Percentiles rank a stretch among this genome's conserved stretches.
Evolutionary conservation across 2,888 invertebrate genomes (phyloP).

Genomic region (Atrina japonica): DNA sequence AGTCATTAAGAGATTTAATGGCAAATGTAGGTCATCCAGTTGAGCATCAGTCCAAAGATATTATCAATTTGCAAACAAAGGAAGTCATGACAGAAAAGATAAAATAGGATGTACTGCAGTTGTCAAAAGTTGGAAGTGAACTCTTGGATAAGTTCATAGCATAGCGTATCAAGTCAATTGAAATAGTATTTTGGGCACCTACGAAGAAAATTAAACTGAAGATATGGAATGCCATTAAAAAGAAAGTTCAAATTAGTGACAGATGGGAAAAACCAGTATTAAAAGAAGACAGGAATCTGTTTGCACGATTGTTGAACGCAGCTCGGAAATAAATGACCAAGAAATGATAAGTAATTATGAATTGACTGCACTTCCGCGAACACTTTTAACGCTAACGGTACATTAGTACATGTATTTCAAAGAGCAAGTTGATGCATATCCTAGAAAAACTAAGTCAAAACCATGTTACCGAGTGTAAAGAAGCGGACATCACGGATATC

Average conservation of each 20-base stretch:
- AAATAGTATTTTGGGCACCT: slow-evolving; percentile 9
- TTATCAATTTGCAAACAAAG: slow-evolving; percentile 22
- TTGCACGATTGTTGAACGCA: slow-evolving; percentile 12
- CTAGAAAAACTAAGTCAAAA: slow-evolving; percentile 5
- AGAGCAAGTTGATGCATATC: slow-evolving; percentile 22
- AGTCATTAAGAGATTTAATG: neutral
- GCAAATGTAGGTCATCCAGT: neutral
- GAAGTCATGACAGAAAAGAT: slow-evolving; percentile 25
- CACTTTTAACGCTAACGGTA: slow-evolving; percentile 19
- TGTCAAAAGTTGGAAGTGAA: slow-evolving; percentile 6
- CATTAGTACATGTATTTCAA: slow-evolving; percentile 1
- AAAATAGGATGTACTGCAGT: neutral
- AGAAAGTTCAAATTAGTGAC: slow-evolving; percentile 1
- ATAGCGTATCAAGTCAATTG: slow-evolving; percentile 6
- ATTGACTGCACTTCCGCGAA: slow-evolving; percentile 16
- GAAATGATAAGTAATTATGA: slow-evolving; percentile 22
- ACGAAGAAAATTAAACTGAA: slow-evolving; percentile 16
- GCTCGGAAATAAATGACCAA: slow-evolving; percentile 25
- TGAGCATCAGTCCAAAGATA: neutral
- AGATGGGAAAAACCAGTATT: slow-evolving; percentile 1
- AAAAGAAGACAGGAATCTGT: slow-evolving; percentile 17
- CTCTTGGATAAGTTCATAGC: slow-evolving; percentile 6
- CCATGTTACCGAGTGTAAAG: neutral
- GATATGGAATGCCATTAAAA: slow-evolving; percentile 13
- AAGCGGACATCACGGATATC: neutral